Base-by-base conservation (phyloP, 2,113 vertebrate genomes). In the Hystrix brachyura region DNA sequence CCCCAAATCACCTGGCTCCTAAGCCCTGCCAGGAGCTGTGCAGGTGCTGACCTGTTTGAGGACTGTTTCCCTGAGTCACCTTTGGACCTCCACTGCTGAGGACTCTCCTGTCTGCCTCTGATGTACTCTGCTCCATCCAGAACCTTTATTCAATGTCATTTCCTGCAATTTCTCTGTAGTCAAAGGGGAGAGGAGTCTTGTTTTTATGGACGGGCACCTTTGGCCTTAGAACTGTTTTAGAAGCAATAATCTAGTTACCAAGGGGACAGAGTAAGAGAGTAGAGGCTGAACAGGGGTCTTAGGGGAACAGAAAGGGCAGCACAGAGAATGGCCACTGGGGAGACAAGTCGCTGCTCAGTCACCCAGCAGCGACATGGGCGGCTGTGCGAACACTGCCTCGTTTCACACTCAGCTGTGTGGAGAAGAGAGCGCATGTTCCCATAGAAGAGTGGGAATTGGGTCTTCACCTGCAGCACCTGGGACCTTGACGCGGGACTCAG, bases 281-380 rank as follows among this genome's bases (percentile, higher is more conserved):
- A 84, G 64, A 90, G 81, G 95, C 74, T 46, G 95, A 92, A 93
- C 96, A 97, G 92, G 96, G 96, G 94, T 48, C 94, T 72, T 19
- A 34, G 83, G 46, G 74, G 53, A 71, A n/a, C 83, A 18, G 57
- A 48, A 74, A 88, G 60, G 85, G 46, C 90, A 57, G 91, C 57
- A 13, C 57, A 78, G 78, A 69, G 85, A 32, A 57, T 0, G 5
- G 93, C 91, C 94, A 21, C 86, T 9, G 51, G 90, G 93, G 21
- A 72, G 5, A 8, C 3, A 1, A 21, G 43, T 0, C 0, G 18
- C 90, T 46, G 46, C 79, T 80, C 7, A 0, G 84, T 64, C 92
- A 80, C 92, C 96, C 14, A 1, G 89, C 93, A 91, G 95, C 93
- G 82, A 79, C 69, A 12, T 0, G 15, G 32, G n/a, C 0, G 0